These are phyloP conservation scores for Chloroceryle amazona DNA, from an alignment of 2,797 vertebrate species.

Conservation along the genomic window DNA sequence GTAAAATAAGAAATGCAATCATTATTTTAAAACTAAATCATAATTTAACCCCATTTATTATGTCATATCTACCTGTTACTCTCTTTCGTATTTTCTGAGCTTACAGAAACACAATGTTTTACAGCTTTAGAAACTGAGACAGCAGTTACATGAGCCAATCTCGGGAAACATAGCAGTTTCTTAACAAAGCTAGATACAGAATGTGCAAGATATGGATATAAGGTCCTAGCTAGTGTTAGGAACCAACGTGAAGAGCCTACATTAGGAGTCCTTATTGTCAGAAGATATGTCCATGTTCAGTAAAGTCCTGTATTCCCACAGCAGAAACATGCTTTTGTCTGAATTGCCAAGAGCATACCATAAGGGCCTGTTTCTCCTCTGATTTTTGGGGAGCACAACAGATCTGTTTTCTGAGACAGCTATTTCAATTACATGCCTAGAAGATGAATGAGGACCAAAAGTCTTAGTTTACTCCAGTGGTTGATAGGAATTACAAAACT, in stretches of 20 bases:
- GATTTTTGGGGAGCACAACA: background rate
- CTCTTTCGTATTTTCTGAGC: conserved; percentile 15
- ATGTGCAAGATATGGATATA: background rate
- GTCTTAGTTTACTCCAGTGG: background rate
- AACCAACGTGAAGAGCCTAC: background rate
- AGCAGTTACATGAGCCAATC: background rate
- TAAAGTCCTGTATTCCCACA: background rate
- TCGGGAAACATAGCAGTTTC: background rate
- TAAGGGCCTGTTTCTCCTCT: background rate
- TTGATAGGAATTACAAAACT: background rate
- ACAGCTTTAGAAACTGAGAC: background rate
- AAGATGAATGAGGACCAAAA: background rate
- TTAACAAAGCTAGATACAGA: background rate
- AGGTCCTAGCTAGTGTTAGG: background rate
- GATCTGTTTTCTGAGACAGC: background rate
- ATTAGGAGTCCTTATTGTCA: background rate
- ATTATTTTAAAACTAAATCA: background rate
- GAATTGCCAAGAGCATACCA: background rate
- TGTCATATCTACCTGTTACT: background rate
- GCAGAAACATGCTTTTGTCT: background rate
- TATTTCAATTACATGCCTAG: background rate
- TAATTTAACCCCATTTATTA: background rate
- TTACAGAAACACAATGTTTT: background rate
- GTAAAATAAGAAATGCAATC: conserved; percentile 31
- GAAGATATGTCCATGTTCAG: background rate